Evolutionary conservation across 2,888 invertebrate genomes (phyloP), one percentile per base, ranked within the genome.

Genomic region (Ecliptopera silaceata): DNA sequence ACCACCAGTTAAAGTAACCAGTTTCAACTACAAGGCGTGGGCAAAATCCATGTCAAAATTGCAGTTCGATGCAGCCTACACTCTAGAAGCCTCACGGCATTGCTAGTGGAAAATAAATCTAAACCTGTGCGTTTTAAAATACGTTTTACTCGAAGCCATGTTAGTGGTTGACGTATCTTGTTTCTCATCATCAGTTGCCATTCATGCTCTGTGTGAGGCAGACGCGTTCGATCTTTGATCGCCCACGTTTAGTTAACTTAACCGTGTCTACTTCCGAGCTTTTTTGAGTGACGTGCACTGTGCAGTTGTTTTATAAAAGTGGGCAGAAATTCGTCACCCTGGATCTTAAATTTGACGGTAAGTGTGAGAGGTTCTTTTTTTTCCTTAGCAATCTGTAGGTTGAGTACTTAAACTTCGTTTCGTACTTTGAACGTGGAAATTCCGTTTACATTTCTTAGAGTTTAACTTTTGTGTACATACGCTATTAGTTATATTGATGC

Each of bases 321-420:
- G 70, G 53, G 59, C n/a, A 20, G 10, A 29, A 69, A 65, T 55
- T 68, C 60, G 67, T 66, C 88, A 86, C 70, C 77, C 86, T 88
- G 88, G 88, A 88, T 86, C 79, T 80, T 77, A 74, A 79, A 68
- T 69, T 79, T 67, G 77, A 83, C 75, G 88, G 88, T 88, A 74
- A 66, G 77, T 42, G 29, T 32, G 13, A 1, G 11, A 8, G n/a
- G 11, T 41, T n/a, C n/a, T 11, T 12, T n/a, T 31, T 20, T 39
- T 42, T 22, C 18, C 34, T 12, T 22, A 29, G 13, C 36, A n/a
- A 22, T 53, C 4, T 34, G 26, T 22, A 22, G 10, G 26, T 26
- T 26, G 6, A 26, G 3, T 47, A 26, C 8, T 6, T 26, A 8
- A 31, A 45, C 39, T 51, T 44, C 4, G 18, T 3, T 51, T 44